Evolutionary conservation across 2,888 invertebrate species (phyloP), one percentile per base, ranked within the genome.

Genomic region (Adelognathus sp.): DNA sequence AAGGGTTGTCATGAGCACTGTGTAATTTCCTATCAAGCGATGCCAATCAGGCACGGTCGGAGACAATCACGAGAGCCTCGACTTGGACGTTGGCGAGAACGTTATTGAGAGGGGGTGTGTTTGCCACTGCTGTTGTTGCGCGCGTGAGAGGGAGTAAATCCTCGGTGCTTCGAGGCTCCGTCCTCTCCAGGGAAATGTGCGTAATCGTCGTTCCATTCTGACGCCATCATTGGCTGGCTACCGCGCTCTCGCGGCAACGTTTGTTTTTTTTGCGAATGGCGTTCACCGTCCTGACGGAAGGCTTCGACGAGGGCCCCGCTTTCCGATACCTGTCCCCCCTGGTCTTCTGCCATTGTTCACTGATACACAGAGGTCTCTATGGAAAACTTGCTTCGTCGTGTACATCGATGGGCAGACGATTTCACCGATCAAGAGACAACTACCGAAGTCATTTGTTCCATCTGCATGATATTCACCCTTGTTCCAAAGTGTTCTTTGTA

Each of bases 121-220:
- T 29, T 50, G 9, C 46, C 21, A 24, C 24, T 11, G 21, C 44
- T 4, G 5, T 36, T 78, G 56, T 64, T 74, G 14, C 31, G 29
- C 14, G 16, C 46, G 39, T 76, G 39, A 41, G 56, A 61, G 63
- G 60, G 36, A 9, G 66, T 11, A 31, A 69, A 63, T 33, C 56
- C 39, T 79, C 76, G 67, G 64, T 67, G 61, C 33, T 61, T 81
- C 76, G 81, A 41, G 39, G 56, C 46, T 70, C 60, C 75, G 76
- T 69, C 39, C 69, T 83, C 90, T 83, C 90, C 50, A 72, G 90
- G 90, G 91, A 91, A 91, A 91, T 90, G 90, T 87, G 87, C 87
- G 87, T 91, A 91, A 91, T 90, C 90, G 90, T 80, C 83, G 80
- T 88, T 83, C 88, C 84, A 84, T 86, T 88, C 87, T 84, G 81